Conservation (phyloP, 2,113 vertebrate species). For the Capreolus pygargus region DNA sequence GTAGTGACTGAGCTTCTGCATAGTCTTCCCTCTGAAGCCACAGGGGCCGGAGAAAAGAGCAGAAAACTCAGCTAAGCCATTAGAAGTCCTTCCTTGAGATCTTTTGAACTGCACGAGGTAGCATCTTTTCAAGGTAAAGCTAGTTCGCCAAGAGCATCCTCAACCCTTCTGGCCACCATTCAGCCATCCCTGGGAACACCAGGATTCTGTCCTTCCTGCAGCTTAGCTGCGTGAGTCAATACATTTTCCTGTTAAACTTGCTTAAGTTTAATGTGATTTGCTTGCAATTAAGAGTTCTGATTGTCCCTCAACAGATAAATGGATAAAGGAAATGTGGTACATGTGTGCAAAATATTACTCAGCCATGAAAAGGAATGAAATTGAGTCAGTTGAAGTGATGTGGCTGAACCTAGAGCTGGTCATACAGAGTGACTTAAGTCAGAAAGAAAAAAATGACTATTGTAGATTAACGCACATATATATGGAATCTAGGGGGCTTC, state of each 20-base stretch:
- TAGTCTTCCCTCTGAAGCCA: neutral
- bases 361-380: neutral
- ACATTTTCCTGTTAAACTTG: neutral
- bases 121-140: neutral
- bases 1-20: neutral
- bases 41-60: neutral
- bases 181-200: neutral
- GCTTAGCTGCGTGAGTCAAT: neutral
- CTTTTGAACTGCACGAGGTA: neutral
- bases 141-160: neutral
- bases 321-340: neutral
- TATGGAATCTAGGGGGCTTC: neutral
- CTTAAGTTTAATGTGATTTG: neutral
- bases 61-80: neutral
- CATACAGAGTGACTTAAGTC: neutral
- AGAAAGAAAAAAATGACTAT: neutral
- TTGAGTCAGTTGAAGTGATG: neutral
- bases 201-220: neutral
- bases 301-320: neutral
- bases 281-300: neutral
- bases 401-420: neutral
- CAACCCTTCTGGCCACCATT: fast-evolving
- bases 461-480: neutral
- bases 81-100: neutral
- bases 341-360: neutral